Evolutionary conservation across 1,140 invertebrate genomes (phyloP), one percentile per base, ranked within the genome.

Genomic region (Cepaea nemoralis): DNA sequence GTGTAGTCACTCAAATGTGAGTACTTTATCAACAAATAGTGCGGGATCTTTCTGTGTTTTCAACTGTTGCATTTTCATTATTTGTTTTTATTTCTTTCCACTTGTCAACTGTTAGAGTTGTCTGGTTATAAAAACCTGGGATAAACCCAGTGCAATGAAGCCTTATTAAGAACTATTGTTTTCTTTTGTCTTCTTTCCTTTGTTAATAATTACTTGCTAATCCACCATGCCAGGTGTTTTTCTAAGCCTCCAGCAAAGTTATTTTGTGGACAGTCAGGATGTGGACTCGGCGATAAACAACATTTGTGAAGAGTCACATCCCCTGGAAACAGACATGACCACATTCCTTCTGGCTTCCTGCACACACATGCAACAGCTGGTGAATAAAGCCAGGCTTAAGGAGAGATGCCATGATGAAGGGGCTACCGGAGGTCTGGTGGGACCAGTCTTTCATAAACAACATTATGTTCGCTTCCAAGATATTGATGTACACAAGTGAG

Each of bases 281-380:
- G 93, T 96, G 85, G 93, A 95, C 83, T 93, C 94, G 31, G 95
- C 95, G n/a, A 94, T 96, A 48, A 94, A 94, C 87, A 89, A 88
- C 70, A 94, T 95, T 83, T 96, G 95, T 87, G 93, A 95, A 83
- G 94, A 95, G 91, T 85, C 85, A 6, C 91, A 93, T 31, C 89
- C 94, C 0, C 91, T 95, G 45, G 94, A 95, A 88, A 94, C 95
- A 80, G 94, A 95, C 87, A 94, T 96, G 35, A 95, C 95, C 0
- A 92, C 94, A 83, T 95, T 95, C 89, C 88, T 95, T 5, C 91
- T 93, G 86, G 92, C 87, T 10, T 86, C 87, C 35, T 91, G 91
- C 83, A 83, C 86, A 14, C 90, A 91, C 80, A 79, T 90, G 1
- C 86, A 88, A 69, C 82, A 84, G 55, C 63, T 89, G 1, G 84